Conservation (phyloP, 2,797 vertebrate genomes). For the Xenentodon cancila region DNA sequence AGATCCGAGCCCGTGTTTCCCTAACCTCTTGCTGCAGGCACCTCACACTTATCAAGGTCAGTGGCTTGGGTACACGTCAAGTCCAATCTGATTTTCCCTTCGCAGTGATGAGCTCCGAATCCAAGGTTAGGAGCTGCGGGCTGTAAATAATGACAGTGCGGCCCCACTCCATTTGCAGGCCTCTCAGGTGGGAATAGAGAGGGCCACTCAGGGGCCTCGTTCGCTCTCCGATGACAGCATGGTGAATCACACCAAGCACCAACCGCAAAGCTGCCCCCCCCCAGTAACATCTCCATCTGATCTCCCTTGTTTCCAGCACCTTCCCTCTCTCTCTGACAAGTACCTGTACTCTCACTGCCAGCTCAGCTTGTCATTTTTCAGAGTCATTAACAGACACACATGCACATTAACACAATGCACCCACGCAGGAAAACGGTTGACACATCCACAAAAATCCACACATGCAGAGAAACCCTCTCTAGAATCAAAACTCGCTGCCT, state of each 20-base stretch:
- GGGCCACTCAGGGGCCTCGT: slow-evolving; percentile 67
- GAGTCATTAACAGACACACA: slow-evolving; percentile 78
- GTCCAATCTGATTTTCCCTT: slow-evolving; percentile 78
- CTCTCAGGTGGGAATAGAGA: slow-evolving; percentile 79
- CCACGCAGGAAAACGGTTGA: slow-evolving; percentile 62
- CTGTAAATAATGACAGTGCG: slow-evolving; percentile 80
- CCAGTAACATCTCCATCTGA: slow-evolving; percentile 37
- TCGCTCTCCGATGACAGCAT: slow-evolving; percentile 67
- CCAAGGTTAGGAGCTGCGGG: slow-evolving; percentile 81
- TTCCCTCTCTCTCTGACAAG: slow-evolving; percentile 55
- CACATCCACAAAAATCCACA: slow-evolving; percentile 24
- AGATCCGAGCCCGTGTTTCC: slow-evolving; percentile 53
- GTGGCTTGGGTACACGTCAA: slow-evolving; percentile 76
- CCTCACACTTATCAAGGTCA: slow-evolving; percentile 82
- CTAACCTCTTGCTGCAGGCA: slow-evolving; percentile 75
- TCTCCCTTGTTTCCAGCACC: slow-evolving; percentile 52
- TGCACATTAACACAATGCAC: slow-evolving; percentile 66
- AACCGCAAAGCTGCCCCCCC: slow-evolving; percentile 33
- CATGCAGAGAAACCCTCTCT: slow-evolving; percentile 47
- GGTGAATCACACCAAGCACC: slow-evolving; percentile 71
- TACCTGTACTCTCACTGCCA: slow-evolving; percentile 75
- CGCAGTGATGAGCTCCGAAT: slow-evolving; percentile 71
- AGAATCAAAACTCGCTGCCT: slow-evolving; percentile 46
- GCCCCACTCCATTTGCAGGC: slow-evolving; percentile 73
- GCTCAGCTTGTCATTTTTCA: slow-evolving; percentile 81